Evolutionary conservation across 1,140 invertebrate species (phyloP).

Genomic region (Drosophila lini): DNA sequence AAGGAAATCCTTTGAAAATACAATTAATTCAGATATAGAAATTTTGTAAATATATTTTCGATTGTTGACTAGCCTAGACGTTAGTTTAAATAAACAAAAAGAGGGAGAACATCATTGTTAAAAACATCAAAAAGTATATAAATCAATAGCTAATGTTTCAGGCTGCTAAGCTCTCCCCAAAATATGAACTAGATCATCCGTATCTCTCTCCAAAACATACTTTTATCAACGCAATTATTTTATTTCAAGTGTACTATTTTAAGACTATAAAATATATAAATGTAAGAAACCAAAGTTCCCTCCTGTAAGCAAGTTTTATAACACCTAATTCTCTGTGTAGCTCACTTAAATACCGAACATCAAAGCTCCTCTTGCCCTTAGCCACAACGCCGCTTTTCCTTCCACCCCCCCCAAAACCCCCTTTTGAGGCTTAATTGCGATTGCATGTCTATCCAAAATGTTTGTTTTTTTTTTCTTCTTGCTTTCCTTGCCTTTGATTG

Average conservation of each 20-base stretch:
- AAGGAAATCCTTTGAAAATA: background rate
- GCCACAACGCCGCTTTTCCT: slow-evolving; percentile 7
- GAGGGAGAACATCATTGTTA: no score
- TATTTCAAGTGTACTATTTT: background rate
- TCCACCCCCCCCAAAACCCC: background rate
- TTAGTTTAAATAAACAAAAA: no score
- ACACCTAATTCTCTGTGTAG: slow-evolving; percentile 34
- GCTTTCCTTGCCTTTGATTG: slow-evolving; percentile 42
- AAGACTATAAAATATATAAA: background rate
- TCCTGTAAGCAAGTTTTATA: slow-evolving; percentile 1
- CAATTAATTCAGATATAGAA: background rate
- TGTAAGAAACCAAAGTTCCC: background rate
- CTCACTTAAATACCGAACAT: slow-evolving; percentile 44
- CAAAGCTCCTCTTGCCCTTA: slow-evolving; percentile 18
- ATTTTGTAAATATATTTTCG: background rate
- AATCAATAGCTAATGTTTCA: no score
- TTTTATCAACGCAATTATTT: background rate
- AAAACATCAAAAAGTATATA: no score
- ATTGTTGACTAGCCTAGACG: background rate
- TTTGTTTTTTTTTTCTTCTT: slow-evolving; percentile 10
- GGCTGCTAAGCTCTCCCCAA: no score
- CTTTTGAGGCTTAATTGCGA: slow-evolving; percentile 38
- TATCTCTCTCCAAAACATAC: background rate
- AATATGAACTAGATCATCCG: no score
- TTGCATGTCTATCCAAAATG: slow-evolving; percentile 41